A percentile compares a stretch with the other conserved stretches of the same genome.
Conservation (phyloP, 2,113 vertebrate species). For the Ciconia boyciana region DNA sequence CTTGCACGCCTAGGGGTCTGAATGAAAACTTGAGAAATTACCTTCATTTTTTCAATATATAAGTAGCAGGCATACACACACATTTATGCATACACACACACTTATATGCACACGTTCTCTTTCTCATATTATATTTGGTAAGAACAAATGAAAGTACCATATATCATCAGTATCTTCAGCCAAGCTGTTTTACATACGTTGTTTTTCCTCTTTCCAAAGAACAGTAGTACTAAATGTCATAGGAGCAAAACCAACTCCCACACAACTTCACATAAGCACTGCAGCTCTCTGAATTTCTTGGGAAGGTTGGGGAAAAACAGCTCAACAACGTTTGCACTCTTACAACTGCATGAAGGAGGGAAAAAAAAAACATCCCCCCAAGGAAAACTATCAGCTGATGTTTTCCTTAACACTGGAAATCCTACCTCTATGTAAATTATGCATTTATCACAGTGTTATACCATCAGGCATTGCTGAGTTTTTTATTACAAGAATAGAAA, state of each 20-base stretch:
- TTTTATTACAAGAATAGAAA: background rate
- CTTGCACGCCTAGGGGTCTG: background rate
- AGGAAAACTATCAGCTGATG: background rate
- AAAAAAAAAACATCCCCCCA: background rate
- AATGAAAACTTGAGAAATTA: background rate
- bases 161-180: background rate
- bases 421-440: background rate
- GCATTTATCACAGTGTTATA: background rate
- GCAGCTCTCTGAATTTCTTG: background rate
- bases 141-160: background rate
- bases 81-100: background rate
- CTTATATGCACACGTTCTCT: rapidly evolving
- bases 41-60: background rate
- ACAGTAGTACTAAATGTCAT: constrained; percentile 8
- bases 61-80: background rate
- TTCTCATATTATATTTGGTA: background rate
- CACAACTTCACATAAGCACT: background rate
- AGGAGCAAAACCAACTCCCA: constrained; percentile 10
- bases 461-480: background rate
- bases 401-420: background rate
- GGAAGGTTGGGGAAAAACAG: background rate
- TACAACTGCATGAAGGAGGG: background rate
- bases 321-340: background rate
- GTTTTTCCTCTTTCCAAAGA: background rate
- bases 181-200: background rate